Evolutionary conservation across 2,797 vertebrate genomes (phyloP), one percentile per base, ranked within the genome.

Genomic region (Acrossocheilus wenchowensis): DNA sequence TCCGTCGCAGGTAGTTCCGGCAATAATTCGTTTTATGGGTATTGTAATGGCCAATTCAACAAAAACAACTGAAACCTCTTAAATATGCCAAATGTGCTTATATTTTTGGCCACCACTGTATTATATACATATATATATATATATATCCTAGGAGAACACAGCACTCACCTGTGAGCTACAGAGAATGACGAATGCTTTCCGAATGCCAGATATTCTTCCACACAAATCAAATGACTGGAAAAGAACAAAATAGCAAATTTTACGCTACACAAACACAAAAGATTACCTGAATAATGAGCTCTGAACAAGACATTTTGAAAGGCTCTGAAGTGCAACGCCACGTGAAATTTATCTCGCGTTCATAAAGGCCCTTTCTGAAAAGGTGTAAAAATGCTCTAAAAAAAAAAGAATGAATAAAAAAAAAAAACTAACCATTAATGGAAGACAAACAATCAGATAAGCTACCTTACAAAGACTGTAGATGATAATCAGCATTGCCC

Each of bases 391-490:
- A 30, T 34, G 1, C n/a, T 48, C 23, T 3, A 57, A 54, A 52
- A 52, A 15, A 57, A 30, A 30, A 30, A 2, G 30, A 30, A 30
- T 30, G 30, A 30, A 30, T 30, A 6, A 30, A 19, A 19, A 3
- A 19, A 45, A 45, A 21, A 3, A 26, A 5, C 17, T 45, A 6
- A 19, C 3, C 17, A 72, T 43, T 60, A 26, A 41, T 17, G 45
- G 12, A 62, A 77, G 7, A 83, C 21, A 50, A 2, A 6, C 6
- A 26, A 72, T 48, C 50, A 72, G n/a, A 52, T 34, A 43, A 68
- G 88, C 93, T 88, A 96, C 98, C 97, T 99, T 99, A 94, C 98
- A 99, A 87, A 99, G 96, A 90, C 97, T 98, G 92, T 99, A 99
- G 89, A 98, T 95, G 81, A 99, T 96, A 89, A 99, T 98, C 23